Evolutionary conservation across 1,140 invertebrate genomes (phyloP).

Genomic region (Drosophila truncata): DNA sequence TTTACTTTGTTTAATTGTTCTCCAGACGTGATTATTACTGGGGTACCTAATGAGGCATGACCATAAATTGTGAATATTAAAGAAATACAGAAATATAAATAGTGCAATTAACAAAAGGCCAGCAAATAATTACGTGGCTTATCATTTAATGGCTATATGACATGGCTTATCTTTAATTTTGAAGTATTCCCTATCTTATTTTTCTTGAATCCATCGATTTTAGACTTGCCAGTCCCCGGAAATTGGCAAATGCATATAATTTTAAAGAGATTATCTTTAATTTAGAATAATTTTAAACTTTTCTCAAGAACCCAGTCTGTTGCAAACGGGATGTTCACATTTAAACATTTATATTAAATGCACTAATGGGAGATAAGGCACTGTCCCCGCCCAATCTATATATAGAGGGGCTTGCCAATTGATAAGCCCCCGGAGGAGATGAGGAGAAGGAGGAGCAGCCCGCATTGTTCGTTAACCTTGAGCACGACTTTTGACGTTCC

Average conservation of each 20-base stretch:
- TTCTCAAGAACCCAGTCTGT: not conserved
- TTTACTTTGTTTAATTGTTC: constrained; percentile 8
- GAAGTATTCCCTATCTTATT: not conserved
- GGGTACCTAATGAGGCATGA: not conserved
- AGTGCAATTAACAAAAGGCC: not conserved
- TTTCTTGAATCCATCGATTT: not conserved
- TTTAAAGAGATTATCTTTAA: not conserved
- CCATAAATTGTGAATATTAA: not conserved
- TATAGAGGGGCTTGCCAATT: constrained; percentile 60
- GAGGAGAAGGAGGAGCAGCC: constrained; percentile 43
- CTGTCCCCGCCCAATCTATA: constrained; percentile 38
- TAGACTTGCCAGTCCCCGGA: not conserved
- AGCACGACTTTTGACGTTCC: constrained; percentile 68
- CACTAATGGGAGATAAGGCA: constrained; percentile 53
- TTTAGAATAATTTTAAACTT: not conserved
- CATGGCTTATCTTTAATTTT: not conserved
- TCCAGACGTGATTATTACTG: not conserved
- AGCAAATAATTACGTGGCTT: constrained; percentile 4
- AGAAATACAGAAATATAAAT: constrained; percentile 1
- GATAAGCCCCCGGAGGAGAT: constrained; percentile 57
- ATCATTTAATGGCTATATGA: constrained; percentile 11
- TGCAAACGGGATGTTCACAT: constrained; percentile 11
- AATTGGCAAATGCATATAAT: not conserved
- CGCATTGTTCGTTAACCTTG: constrained; percentile 75
- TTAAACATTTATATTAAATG: constrained; percentile 13